These are phyloP conservation scores for Danio aesculapii DNA, from an alignment of 2,797 vertebrate species.

Conservation along the genomic window DNA sequence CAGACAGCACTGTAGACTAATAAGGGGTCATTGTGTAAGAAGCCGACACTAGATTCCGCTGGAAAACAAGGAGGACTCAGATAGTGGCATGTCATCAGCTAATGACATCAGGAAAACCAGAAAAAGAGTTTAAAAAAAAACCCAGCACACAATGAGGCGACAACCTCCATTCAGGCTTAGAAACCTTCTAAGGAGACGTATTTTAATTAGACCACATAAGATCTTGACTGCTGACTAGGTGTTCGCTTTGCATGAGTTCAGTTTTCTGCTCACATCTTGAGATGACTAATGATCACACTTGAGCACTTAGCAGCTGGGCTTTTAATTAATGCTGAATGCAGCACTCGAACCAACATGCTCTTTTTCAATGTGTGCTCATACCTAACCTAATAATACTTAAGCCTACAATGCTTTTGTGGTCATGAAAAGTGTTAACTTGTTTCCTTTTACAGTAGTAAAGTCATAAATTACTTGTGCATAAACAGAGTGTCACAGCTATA, in stretches of 20 bases:
- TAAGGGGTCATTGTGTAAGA: slow-evolving; percentile 7
- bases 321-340: slow-evolving; percentile 18
- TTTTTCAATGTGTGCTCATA: not conserved
- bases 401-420: too few relatives aligned
- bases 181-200: not conserved
- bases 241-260: not conserved
- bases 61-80: slow-evolving; percentile 24
- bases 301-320: not conserved
- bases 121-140: not conserved
- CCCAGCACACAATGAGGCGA: not conserved
- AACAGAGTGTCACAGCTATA: too few relatives aligned
- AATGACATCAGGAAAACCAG: slow-evolving; percentile 21
- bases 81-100: slow-evolving; percentile 5
- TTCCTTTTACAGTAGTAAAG: too few relatives aligned
- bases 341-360: not conserved
- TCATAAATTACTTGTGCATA: too few relatives aligned
- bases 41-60: not conserved
- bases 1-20: not conserved
- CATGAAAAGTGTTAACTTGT: too few relatives aligned
- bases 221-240: not conserved
- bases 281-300: slow-evolving; percentile 5
- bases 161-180: not conserved
- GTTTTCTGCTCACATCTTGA: not conserved
- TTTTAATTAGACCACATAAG: slow-evolving; percentile 9
- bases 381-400: too few relatives aligned